Base-by-base conservation (phyloP, 2,888 invertebrate genomes). In the Lordiphosa andalusiaca region DNA sequence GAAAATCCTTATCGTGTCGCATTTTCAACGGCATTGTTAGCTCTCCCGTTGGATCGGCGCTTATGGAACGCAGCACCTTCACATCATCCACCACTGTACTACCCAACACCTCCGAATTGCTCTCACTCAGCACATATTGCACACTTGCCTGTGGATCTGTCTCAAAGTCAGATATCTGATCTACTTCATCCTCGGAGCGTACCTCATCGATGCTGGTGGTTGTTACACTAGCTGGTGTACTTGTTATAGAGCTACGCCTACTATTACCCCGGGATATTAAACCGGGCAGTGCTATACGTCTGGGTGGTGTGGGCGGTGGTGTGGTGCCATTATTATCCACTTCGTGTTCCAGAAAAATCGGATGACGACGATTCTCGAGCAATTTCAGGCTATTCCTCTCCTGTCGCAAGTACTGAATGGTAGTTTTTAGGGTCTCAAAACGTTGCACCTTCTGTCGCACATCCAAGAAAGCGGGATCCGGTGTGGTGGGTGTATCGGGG, bases 101-200 rank as follows among this genome's bases (percentile, higher is more conserved):
- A 19, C 12, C n/a, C 36, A 80, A 19, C n/a, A 82, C 60, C 3
- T 57, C 67, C 4, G 85, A 83, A 9, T 48, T 63, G 36, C 73
- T 85, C 16, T 84, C 85, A 16, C 68, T 71, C 16, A 82, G 67
- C 47, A 67, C 73, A 5, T 78, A 73, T 0, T 84, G 85, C 21
- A 53, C 69, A 1, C 42, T 36, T 0, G 44, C 39, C 5, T 35
- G 36, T 6, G 68, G 39, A 23, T 58, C 67, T 2, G 54, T 44
- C 13, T 73, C 73, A 51, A 80, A 85, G 40, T 88, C 88, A 0
- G 75, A 74, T 36, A 86, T 80, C 51, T 83, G 84, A 36, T 89
- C 89, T 6, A 88, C 86, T 47, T 89, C 89, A 67, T 89, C 89
- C 54, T 88, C 89, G 4, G 89, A 88, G 9, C 84, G 88, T 55